Base-by-base conservation (phyloP, 1,140 invertebrate genomes). In the Bombus fervidus region DNA sequence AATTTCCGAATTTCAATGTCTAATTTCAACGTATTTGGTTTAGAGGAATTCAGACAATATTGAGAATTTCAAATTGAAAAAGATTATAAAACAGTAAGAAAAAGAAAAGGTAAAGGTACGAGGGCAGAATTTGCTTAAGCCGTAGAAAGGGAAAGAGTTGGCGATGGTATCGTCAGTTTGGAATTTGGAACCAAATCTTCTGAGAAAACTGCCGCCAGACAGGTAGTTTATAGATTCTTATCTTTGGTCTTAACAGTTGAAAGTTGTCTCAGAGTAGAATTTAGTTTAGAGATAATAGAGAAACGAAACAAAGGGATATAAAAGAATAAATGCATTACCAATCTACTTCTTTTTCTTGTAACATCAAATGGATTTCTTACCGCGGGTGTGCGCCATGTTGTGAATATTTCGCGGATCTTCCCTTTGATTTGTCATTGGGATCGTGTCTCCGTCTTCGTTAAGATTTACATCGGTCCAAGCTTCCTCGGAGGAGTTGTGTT, bases 391-490 rank as follows among this genome's bases (percentile, higher is more conserved):
- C 37, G 93, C 89, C 80, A 95, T 95, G 87, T 96, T 96, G 85
- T 96, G 96, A 37, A 96, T 95, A 89, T 96, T 96, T 87, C 96
- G 93, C 81, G 95, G 94, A 94, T 97, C 97, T 92, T 97, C 97
- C 90, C 96, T 96, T 82, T 95, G 90, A 91, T 95, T 95, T 66
- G 95, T 95, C 41, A 96, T 95, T 62, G 96, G 93, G 91, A 94
- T 91, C 64, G 93, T 89, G 93, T 97, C 97, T 0, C 96, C 96
- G 77, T 98, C 97, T 92, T 98, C 98, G 92, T 98, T 98, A 53
- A 98, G 95, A 95, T 98, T 98, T 57, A 98, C 98, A 92, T 98
- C 98, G 28, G 98, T 98, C 98, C 98, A 98, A 83, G 97, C 98
- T 91, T 98, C 98, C 91, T 98, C 98, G 66, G 94, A 95, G 43